phyloP scores from a whole-genome alignment of 2,888 invertebrate genomes.

The Apantesis nais region DNA sequence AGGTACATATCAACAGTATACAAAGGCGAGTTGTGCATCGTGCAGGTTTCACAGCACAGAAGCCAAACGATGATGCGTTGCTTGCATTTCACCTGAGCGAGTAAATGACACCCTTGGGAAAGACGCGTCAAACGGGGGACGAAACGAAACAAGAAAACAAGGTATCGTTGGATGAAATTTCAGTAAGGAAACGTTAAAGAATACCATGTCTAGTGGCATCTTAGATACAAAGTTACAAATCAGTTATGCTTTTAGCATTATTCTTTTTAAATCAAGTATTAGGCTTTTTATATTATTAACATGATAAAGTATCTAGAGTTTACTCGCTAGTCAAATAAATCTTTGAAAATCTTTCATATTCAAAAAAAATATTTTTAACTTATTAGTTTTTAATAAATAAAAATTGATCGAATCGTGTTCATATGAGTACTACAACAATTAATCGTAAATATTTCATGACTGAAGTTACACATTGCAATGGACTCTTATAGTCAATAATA shows the following conservation, averaged over 20 bases:
- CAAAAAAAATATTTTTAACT: background rate
- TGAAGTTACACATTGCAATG: too few relatives aligned
- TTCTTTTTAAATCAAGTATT: background rate
- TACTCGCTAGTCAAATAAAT: background rate
- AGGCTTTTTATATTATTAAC: too few relatives aligned
- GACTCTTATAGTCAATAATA: too few relatives aligned
- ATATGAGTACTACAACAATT: background rate
- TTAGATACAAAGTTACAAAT: background rate
- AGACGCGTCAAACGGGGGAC: background rate
- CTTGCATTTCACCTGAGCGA: constrained; percentile 60
- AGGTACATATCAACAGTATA: constrained; percentile 10
- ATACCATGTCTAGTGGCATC: constrained; percentile 7
- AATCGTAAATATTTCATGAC: too few relatives aligned
- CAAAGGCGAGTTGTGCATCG: constrained; percentile 45
- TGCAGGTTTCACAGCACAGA: constrained; percentile 60
- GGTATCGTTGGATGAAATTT: constrained; percentile 19
- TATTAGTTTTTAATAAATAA: background rate
- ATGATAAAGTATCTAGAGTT: background rate
- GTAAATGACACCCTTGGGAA: constrained; percentile 56
- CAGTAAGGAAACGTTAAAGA: constrained; percentile 10
- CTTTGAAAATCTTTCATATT: background rate
- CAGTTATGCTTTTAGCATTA: background rate
- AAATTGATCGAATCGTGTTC: background rate
- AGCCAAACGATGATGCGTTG: constrained; percentile 50
- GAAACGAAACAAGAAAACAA: constrained; percentile 3